A percentile compares a stretch with the other conserved stretches of the same genome.
These are phyloP conservation scores for Maniola hyperantus DNA, from an alignment of 2,888 invertebrate genomes.

Conservation along the genomic window DNA sequence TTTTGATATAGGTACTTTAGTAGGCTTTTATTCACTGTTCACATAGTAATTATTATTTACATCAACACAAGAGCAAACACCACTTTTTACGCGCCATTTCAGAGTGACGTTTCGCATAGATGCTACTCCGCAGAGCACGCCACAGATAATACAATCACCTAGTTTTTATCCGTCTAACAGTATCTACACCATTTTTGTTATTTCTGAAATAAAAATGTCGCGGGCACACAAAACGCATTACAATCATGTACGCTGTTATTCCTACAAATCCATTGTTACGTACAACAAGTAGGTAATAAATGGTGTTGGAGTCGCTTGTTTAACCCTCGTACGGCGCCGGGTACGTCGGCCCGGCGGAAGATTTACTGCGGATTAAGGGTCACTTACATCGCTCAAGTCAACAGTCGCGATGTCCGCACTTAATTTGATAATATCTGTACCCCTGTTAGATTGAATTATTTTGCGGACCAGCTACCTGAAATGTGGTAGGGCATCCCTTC, in stretches of 20 bases:
- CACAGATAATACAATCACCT: background rate
- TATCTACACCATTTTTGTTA: background rate
- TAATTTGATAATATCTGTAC: constrained; percentile 69
- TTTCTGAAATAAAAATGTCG: constrained; percentile 23
- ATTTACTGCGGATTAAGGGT: constrained; percentile 81
- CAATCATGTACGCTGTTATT: constrained; percentile 39
- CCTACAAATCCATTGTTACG: constrained; percentile 48
- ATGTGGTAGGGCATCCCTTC: constrained; percentile 2
- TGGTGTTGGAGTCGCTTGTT: constrained; percentile 74
- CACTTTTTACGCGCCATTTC: too few relatives aligned
- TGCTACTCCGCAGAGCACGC: too few relatives aligned
- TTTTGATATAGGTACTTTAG: too few relatives aligned
- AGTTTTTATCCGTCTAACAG: too few relatives aligned
- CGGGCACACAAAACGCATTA: constrained; percentile 28
- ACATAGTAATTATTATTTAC: too few relatives aligned
- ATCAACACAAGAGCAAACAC: too few relatives aligned
- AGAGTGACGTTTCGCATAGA: too few relatives aligned
- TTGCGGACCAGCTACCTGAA: constrained; percentile 33
- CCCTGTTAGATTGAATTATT: constrained; percentile 59
- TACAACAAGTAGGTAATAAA: constrained; percentile 71
- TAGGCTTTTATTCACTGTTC: too few relatives aligned
- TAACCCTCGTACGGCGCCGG: constrained; percentile 63
- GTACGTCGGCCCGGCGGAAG: constrained; percentile 59
- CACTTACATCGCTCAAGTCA: constrained; percentile 78
- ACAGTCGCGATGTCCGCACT: constrained; percentile 69